phyloP scores from a whole-genome alignment of 2,888 invertebrate species.

The Malachius bipustulatus region DNA sequence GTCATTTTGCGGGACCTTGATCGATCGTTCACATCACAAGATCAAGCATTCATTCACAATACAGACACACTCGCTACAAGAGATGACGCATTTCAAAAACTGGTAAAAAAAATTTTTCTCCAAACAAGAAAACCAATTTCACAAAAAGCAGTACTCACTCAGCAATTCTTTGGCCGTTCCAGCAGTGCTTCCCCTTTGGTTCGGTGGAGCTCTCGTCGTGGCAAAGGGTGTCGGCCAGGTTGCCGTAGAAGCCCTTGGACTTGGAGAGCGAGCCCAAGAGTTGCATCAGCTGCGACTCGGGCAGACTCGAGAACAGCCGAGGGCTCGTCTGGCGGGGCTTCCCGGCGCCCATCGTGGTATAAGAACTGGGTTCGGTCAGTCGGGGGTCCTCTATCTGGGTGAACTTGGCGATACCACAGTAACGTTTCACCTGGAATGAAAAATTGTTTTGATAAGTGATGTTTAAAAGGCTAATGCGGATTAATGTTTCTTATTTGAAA shows the following conservation, averaged over 20 bases:
- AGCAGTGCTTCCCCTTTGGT: conserved; percentile 57
- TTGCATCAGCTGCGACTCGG: conserved; percentile 50
- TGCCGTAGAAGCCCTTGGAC: conserved; percentile 73
- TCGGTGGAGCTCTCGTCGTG: conserved; percentile 58
- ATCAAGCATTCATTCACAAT: too few species aligned
- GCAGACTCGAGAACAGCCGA: conserved; percentile 44
- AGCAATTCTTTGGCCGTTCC: conserved; percentile 69
- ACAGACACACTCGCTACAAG: background rate
- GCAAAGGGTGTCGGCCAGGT: conserved; percentile 69
- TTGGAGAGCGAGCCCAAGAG: conserved; percentile 53
- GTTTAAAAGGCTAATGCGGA: too few species aligned
- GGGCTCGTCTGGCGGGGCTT: conserved; percentile 34
- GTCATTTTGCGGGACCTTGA: too few species aligned
- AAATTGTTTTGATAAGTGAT: too few species aligned
- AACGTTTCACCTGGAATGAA: conserved; percentile 41
- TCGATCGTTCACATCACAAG: too few species aligned
- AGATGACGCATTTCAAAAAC: background rate
- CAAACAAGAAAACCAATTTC: too few species aligned
- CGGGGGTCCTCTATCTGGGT: conserved; percentile 26
- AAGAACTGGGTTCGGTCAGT: conserved; percentile 22
- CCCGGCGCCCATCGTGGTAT: conserved; percentile 24
- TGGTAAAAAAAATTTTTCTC: background rate
- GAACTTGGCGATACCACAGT: conserved; percentile 38
- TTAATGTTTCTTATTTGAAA: too few species aligned
- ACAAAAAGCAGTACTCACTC: conserved; percentile 53